Evolutionary conservation across 2,113 vertebrate genomes (phyloP), one percentile per base, ranked within the genome.

Genomic region (Chionodraco myersi): DNA sequence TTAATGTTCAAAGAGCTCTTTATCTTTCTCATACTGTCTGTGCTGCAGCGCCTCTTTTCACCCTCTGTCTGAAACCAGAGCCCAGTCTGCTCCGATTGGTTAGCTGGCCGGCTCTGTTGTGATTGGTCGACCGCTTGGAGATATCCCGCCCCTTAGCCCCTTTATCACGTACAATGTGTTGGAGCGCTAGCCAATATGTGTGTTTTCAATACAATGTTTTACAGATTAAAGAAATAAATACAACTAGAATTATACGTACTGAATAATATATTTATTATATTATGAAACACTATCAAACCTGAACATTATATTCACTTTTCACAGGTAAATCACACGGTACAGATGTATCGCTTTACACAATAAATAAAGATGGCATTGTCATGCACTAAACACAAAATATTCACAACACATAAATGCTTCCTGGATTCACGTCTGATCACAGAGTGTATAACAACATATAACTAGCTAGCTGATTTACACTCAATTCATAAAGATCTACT

Each of bases 181-280:
- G 36, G 36, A 41, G 36, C 6, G 36, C 36, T 41, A 41, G 6
- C 36, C 36, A 41, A 41, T 41, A 41, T 21, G 21, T 30, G 30
- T 30, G 30, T 18, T 9, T 49, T 45, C n/a, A 30, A 18, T 7
- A 60, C 9, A 41, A 1, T 6, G 2, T 18, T 71, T 57, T 6
- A 65, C 7, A 64, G 62, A 61, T 30, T 21, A 5, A 57, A 58
- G 14, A 36, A 74, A 77, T 44, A 18, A 57, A 41, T 3, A 64
- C 10, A 14, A 59, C 15, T 45, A 15, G 9, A 74, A 4, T 59
- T 11, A 16, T 12, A 36, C 56, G 60, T 49, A 57, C 56, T 62
- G 70, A 84, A 74, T 75, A 18, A 80, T 52, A 72, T 82, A 73
- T 93, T 93, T 92, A 90, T 84, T 91, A 81, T 61, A 23, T 77